Conservation (phyloP, 2,797 vertebrate species). For the Alauda arvensis region DNA sequence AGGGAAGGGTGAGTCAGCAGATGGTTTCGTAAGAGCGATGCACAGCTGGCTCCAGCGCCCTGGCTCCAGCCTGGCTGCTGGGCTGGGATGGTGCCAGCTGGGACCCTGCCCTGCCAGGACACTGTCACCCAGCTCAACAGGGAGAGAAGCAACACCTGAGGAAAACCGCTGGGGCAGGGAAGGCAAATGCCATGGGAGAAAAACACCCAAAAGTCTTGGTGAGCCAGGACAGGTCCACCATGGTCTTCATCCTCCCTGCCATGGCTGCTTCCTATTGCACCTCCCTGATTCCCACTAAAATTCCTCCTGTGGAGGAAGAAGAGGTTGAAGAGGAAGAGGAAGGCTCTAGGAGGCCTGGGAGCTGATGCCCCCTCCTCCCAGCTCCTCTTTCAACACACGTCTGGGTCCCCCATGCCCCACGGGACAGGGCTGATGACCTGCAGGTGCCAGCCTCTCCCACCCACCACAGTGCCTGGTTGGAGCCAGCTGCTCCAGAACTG, state of each 20-base stretch:
- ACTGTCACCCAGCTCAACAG: not conserved
- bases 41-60: not conserved
- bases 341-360: not conserved
- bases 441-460: not conserved
- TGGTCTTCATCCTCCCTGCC: not conserved
- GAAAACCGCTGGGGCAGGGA: not conserved
- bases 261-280: not conserved
- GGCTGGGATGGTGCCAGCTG: not conserved
- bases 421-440: not conserved
- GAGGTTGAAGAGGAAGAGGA: not conserved
- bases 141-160: not conserved
- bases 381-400: not conserved
- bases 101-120: not conserved
- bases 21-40: not conserved
- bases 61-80: not conserved
- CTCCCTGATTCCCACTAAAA: not conserved
- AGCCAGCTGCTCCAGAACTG: not conserved
- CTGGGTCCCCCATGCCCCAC: fast-evolving
- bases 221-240: not conserved
- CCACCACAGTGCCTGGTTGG: not conserved
- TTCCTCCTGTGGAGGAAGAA: not conserved
- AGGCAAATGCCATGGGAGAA: fast-evolving
- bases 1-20: slow-evolving; percentile 51
- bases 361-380: not conserved
- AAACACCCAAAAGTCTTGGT: not conserved